Conservation (phyloP, 2,888 invertebrate species). For the Eupithecia dodoneata region DNA sequence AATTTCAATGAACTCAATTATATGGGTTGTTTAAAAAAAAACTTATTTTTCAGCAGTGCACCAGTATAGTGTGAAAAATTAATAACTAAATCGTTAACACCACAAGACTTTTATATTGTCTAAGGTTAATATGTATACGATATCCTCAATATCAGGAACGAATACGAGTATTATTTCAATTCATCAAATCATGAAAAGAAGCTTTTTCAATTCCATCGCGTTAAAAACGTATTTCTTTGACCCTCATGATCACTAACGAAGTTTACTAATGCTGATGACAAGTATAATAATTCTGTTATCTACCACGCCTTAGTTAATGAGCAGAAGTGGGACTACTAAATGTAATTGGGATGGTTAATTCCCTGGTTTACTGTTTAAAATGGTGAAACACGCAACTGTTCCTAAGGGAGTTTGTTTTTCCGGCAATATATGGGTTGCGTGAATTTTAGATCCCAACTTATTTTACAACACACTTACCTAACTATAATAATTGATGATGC, state of each 20-base stretch:
- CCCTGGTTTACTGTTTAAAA: constrained; percentile 42
- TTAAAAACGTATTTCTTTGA: neutral
- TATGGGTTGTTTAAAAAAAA: neutral
- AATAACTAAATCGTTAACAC: too few relatives aligned
- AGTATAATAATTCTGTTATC: neutral
- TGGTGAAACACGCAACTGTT: constrained; percentile 43
- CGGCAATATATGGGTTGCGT: neutral
- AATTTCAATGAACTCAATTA: neutral
- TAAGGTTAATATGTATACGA: neutral
- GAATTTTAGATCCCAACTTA: neutral
- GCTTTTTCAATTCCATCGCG: neutral
- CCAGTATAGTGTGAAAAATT: neutral
- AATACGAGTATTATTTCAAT: neutral
- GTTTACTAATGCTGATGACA: neutral
- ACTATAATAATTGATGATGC: neutral
- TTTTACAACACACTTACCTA: too few relatives aligned
- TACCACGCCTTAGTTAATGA: constrained; percentile 31
- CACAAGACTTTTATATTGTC: neutral
- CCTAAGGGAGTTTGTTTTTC: constrained; percentile 30
- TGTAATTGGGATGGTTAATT: constrained; percentile 40
- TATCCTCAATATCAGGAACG: too few relatives aligned
- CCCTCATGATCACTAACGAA: neutral
- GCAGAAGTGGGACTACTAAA: constrained; percentile 22
- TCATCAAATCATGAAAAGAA: neutral
- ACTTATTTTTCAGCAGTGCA: neutral